These are phyloP conservation scores for Wasmannia auropunctata DNA, from an alignment of 1,140 invertebrate species.

Conservation along the genomic window DNA sequence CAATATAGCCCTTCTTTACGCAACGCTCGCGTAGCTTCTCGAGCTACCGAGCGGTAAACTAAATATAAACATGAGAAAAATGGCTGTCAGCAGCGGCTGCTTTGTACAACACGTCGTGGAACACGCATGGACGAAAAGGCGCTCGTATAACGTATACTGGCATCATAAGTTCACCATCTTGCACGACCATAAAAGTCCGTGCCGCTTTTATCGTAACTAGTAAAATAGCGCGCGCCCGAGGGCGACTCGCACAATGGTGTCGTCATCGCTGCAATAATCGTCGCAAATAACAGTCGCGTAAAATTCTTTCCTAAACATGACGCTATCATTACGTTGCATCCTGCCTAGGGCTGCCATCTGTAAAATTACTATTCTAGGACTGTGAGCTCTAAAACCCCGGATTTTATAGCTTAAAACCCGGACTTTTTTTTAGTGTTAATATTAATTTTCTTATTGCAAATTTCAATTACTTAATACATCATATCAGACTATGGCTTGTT, in stretches of 20 bases:
- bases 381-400: too few species aligned
- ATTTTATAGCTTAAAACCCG: too few species aligned
- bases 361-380: too few species aligned
- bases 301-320: conserved; percentile 20
- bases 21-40: not conserved
- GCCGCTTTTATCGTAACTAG: conserved; percentile 58
- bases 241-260: conserved; percentile 1
- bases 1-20: conserved; percentile 31
- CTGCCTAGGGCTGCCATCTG: too few species aligned
- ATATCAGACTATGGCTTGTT: too few species aligned
- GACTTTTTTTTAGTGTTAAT: too few species aligned
- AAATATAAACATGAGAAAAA: conserved; percentile 56
- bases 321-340: not conserved
- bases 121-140: conserved; percentile 41
- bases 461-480: too few species aligned
- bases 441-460: too few species aligned
- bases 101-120: not conserved
- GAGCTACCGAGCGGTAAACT: not conserved
- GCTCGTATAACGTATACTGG: conserved; percentile 52
- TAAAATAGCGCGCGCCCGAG: conserved; percentile 27
- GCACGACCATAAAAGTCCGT: conserved; percentile 28
- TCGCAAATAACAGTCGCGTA: conserved; percentile 20
- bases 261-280: conserved; percentile 32
- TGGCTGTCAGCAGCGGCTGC: not conserved
- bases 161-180: conserved; percentile 53